Percentiles rank a stretch among this genome's conserved stretches.
phyloP scores from a whole-genome alignment of 1,140 invertebrate genomes.

The Scylla paramamosain region DNA sequence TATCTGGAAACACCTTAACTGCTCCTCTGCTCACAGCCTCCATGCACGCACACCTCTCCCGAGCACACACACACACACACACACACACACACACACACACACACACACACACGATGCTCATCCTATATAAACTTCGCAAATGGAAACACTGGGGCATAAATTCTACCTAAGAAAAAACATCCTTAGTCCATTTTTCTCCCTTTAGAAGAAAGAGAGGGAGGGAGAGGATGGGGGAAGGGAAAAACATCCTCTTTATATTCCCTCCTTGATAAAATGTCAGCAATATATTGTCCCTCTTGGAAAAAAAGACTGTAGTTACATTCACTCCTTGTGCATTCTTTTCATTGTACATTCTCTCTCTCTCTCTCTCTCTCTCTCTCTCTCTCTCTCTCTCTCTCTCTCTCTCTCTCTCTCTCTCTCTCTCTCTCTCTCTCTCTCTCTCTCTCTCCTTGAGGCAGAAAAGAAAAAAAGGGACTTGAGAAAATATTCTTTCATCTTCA shows the following conservation, averaged over 20 bases:
- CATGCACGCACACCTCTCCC: too few relatives aligned
- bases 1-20: too few relatives aligned
- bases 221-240: not conserved
- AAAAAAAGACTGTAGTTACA: not conserved
- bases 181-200: too few relatives aligned
- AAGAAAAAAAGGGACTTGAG: too few relatives aligned
- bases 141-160: not conserved
- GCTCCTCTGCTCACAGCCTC: too few relatives aligned
- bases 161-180: not conserved
- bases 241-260: not conserved
- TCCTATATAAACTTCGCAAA: too few relatives aligned
- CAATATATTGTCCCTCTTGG: not conserved
- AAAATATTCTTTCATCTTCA: too few relatives aligned
- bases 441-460: not conserved
- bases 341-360: not conserved
- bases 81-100: too few relatives aligned
- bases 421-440: constrained; percentile 32
- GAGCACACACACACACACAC: not conserved
- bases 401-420: constrained; percentile 27
- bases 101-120: not conserved
- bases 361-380: constrained; percentile 28
- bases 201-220: not conserved
- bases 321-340: not conserved
- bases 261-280: not conserved
- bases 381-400: constrained; percentile 39